Conservation (phyloP, 2,888 invertebrate genomes). For the Xiphydria camelus region DNA sequence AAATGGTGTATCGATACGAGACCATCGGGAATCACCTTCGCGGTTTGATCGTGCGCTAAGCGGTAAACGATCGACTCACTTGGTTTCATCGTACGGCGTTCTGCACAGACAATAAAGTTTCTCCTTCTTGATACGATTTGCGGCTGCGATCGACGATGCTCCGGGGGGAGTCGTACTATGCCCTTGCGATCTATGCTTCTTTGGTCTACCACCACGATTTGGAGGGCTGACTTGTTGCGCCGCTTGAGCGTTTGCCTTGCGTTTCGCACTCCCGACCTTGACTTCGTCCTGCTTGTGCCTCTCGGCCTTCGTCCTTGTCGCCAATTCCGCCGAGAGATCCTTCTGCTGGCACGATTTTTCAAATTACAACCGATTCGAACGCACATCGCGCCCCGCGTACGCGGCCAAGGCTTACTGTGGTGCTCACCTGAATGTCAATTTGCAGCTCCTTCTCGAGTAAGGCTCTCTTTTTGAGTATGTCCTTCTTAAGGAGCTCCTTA, state of each 20-base stretch:
- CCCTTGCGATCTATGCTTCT: slow-evolving; percentile 50
- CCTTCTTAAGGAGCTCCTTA: slow-evolving; percentile 90
- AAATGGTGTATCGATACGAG: slow-evolving; percentile 2
- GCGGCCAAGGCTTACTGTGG: too few relatives aligned
- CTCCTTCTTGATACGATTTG: slow-evolving; percentile 66
- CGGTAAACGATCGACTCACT: slow-evolving; percentile 69
- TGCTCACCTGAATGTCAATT: slow-evolving; percentile 79
- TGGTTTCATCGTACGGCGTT: slow-evolving; percentile 93
- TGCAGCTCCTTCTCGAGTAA: slow-evolving; percentile 87
- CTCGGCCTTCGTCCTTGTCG: slow-evolving; percentile 72
- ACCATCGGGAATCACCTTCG: too few relatives aligned
- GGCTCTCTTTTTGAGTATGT: slow-evolving; percentile 88
- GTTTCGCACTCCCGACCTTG: slow-evolving; percentile 64
- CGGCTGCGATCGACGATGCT: slow-evolving; percentile 37
- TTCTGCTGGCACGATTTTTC: too few relatives aligned
- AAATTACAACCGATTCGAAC: too few relatives aligned
- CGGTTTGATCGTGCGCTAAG: too few relatives aligned
- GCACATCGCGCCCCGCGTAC: too few relatives aligned
- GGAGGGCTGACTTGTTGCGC: slow-evolving; percentile 52
- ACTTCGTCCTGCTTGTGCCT: slow-evolving; percentile 72
- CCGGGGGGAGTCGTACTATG: slow-evolving; percentile 45
- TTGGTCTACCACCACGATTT: slow-evolving; percentile 49
- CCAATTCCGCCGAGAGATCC: slow-evolving; percentile 75
- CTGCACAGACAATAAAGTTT: slow-evolving; percentile 89
- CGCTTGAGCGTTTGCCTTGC: slow-evolving; percentile 60